Evolutionary conservation across 2,113 vertebrate species (phyloP).

Genomic region (Clarias gariepinus): DNA sequence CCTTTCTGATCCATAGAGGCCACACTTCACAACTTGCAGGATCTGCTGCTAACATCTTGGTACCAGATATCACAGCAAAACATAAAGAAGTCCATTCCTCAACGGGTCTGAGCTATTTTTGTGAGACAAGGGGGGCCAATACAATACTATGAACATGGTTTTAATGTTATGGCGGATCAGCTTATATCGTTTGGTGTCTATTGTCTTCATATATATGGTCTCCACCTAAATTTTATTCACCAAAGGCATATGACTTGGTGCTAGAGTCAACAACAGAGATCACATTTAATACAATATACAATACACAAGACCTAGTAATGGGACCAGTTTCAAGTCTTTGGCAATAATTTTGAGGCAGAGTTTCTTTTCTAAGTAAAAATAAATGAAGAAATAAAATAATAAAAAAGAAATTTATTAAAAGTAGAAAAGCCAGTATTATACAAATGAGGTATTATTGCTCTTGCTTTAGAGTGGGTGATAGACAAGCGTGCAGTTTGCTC

Average conservation of each 20-base stretch:
- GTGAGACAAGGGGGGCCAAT: too few species aligned
- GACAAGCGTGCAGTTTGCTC: constrained; percentile 32
- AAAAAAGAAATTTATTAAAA: neutral
- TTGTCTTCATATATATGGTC: neutral
- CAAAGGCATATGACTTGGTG: neutral
- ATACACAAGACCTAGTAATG: neutral
- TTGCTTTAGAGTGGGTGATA: constrained; percentile 19
- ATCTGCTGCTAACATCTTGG: too few species aligned
- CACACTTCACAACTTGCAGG: too few species aligned
- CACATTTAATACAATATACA: neutral
- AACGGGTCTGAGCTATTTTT: too few species aligned
- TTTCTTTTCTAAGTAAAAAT: neutral
- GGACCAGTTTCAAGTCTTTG: neutral
- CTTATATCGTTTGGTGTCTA: too few species aligned
- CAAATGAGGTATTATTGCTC: constrained; percentile 10
- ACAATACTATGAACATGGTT: too few species aligned
- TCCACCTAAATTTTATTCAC: too few species aligned
- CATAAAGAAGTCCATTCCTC: too few species aligned
- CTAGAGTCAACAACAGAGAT: neutral
- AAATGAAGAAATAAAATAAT: too few species aligned
- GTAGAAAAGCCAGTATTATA: constrained; percentile 26
- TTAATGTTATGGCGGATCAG: too few species aligned
- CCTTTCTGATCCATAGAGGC: too few species aligned
- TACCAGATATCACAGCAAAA: too few species aligned
- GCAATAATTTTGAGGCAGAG: constrained; percentile 12